Evolutionary conservation across 2,797 vertebrate genomes (phyloP).

Genomic region (Acanthopagrus latus): DNA sequence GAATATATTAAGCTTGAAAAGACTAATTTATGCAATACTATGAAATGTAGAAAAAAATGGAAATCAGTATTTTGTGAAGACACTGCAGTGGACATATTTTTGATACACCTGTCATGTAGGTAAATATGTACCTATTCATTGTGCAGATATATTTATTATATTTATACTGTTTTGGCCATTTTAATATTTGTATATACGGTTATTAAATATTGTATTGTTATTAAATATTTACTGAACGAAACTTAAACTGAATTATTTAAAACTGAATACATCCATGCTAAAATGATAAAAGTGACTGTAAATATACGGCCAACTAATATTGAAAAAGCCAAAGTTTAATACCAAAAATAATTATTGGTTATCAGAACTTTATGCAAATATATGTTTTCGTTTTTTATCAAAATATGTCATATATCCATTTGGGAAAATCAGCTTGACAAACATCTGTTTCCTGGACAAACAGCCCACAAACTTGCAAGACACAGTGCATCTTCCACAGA

Average conservation of each 20-base stretch:
- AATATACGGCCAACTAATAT: constrained; percentile 32
- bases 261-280: not conserved
- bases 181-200: constrained; percentile 27
- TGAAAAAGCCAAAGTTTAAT: constrained; percentile 41
- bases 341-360: constrained; percentile 53
- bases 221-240: not conserved
- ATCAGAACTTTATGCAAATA: constrained; percentile 57
- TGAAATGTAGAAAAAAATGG: not conserved
- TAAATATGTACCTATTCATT: constrained; percentile 14
- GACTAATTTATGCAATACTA: not conserved
- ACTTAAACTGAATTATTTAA: not conserved
- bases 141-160: constrained; percentile 3
- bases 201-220: constrained; percentile 2
- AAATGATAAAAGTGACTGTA: not conserved
- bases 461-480: constrained; percentile 69
- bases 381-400: constrained; percentile 47
- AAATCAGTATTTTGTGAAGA: constrained; percentile 30
- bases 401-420: constrained; percentile 70
- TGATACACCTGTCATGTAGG: constrained; percentile 12
- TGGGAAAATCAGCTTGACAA: constrained; percentile 43
- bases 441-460: constrained; percentile 43
- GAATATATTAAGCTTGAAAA: not conserved
- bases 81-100: constrained; percentile 24
- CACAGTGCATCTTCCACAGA: constrained; percentile 83
- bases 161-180: constrained; percentile 10